phyloP scores from a whole-genome alignment of 2,113 vertebrate genomes.

The Trematomus loennbergii region DNA sequence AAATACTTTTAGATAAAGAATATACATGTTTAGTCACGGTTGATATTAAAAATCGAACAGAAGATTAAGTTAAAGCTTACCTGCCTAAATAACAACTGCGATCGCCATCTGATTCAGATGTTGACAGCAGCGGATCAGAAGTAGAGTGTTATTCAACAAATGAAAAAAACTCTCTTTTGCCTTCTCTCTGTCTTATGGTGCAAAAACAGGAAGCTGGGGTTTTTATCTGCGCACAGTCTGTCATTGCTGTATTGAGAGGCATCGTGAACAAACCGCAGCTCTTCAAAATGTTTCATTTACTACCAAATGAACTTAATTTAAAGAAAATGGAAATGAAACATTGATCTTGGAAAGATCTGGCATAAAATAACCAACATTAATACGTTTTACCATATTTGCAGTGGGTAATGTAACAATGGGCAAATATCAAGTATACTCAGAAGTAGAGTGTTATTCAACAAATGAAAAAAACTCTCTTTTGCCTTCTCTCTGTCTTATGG shows the following conservation, averaged over 20 bases:
- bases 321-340: background rate
- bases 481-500: too few relatives aligned
- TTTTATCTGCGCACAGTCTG: background rate
- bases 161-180: background rate
- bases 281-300: constrained; percentile 41
- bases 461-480: too few relatives aligned
- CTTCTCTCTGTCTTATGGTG: background rate
- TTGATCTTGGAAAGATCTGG: background rate
- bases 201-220: constrained; percentile 36
- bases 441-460: too few relatives aligned
- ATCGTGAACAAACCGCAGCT: background rate
- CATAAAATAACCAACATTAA: background rate
- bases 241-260: background rate
- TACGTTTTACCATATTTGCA: too few relatives aligned
- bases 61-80: background rate
- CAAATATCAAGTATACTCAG: too few relatives aligned
- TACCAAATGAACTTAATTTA: background rate
- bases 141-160: background rate
- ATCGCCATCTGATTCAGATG: background rate
- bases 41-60: background rate
- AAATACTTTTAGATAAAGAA: background rate
- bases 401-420: too few relatives aligned
- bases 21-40: background rate
- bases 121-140: background rate
- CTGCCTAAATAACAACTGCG: background rate